Percentiles rank a stretch among this genome's conserved stretches.
Conservation (phyloP, 2,113 vertebrate species). For the Mastomys coucha region DNA sequence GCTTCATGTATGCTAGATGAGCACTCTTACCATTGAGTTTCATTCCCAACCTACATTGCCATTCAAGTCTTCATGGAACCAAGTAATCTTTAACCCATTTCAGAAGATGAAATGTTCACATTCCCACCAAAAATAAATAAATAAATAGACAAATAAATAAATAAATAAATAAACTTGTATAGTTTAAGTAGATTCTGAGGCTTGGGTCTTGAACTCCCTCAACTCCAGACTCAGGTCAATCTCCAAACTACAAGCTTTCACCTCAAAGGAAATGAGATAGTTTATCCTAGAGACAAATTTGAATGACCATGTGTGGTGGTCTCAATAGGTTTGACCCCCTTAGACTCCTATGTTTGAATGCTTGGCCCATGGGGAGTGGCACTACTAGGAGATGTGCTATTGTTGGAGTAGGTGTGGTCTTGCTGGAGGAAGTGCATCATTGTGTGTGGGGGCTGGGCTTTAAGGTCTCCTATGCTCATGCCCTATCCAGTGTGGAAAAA, state of each 20-base stretch:
- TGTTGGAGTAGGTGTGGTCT: too few relatives aligned
- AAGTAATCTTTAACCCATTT: neutral
- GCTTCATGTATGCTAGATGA: neutral
- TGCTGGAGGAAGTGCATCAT: too few relatives aligned
- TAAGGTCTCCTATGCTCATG: too few relatives aligned
- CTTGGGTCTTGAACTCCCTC: neutral
- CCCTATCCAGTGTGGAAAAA: too few relatives aligned
- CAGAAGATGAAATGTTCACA: neutral
- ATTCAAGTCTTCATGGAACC: neutral
- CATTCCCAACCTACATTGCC: neutral
- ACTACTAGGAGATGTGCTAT: too few relatives aligned
- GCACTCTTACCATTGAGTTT: neutral
- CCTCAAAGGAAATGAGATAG: neutral
- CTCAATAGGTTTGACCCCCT: too few relatives aligned
- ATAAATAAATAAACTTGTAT: neutral
- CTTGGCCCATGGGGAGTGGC: too few relatives aligned
- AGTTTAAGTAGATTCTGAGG: neutral
- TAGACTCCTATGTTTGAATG: too few relatives aligned
- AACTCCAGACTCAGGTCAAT: neutral
- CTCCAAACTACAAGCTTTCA: neutral
- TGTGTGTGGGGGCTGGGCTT: too few relatives aligned
- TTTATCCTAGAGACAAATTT: neutral
- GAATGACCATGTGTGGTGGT: neutral
- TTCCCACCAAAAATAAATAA: neutral
- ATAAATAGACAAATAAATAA: too few relatives aligned